A percentile compares a stretch with the other conserved stretches of the same genome.
Evolutionary conservation across 2,888 invertebrate genomes (phyloP).

Genomic region (Neoaliturus tenellus): DNA sequence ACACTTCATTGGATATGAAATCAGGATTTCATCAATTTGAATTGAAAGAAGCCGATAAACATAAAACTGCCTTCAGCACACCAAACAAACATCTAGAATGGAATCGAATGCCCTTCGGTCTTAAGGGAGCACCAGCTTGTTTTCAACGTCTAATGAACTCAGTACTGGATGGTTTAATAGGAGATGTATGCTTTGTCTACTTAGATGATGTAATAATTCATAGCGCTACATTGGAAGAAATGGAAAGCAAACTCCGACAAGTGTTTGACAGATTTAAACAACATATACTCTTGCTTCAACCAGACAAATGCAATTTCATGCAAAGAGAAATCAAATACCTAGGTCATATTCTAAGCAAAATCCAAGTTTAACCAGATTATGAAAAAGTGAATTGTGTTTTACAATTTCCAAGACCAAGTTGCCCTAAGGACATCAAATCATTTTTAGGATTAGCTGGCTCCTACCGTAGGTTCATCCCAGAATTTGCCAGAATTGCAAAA

Average conservation of each 20-base stretch:
- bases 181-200: slow-evolving; percentile 23
- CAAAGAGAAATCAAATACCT: neutral
- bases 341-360: neutral
- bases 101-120: slow-evolving; percentile 33
- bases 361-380: neutral
- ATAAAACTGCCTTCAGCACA: slow-evolving; percentile 39
- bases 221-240: slow-evolving; percentile 14
- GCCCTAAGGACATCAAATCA: slow-evolving; percentile 26
- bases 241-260: neutral
- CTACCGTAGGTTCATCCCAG: slow-evolving; percentile 27
- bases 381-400: slow-evolving; percentile 8
- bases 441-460: slow-evolving; percentile 26
- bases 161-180: slow-evolving; percentile 17
- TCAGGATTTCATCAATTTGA: slow-evolving; percentile 50
- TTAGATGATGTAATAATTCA: slow-evolving; percentile 46
- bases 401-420: neutral
- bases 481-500: slow-evolving; percentile 48
- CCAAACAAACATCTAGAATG: neutral
- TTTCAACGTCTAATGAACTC: slow-evolving; percentile 35
- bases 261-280: slow-evolving; percentile 44
- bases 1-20: slow-evolving; percentile 35
- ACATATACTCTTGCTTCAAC: neutral
- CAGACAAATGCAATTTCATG: slow-evolving; percentile 2
- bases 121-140: slow-evolving; percentile 25
- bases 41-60: slow-evolving; percentile 27